These are phyloP conservation scores for Eledona agricola DNA, from an alignment of 2,888 invertebrate genomes.

Conservation along the genomic window DNA sequence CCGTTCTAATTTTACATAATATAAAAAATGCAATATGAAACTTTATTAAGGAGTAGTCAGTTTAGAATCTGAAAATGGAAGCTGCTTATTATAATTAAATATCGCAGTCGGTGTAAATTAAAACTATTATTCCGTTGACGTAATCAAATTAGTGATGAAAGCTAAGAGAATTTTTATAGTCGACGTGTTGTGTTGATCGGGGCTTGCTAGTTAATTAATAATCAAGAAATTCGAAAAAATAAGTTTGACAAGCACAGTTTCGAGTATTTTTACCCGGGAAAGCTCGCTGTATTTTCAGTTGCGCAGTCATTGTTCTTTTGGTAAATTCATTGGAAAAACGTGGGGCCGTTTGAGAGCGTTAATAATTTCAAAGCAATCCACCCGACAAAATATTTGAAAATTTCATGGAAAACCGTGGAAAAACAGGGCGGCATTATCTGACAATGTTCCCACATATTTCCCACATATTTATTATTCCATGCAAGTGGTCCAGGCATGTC, in stretches of 20 bases:
- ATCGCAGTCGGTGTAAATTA: too few relatives aligned
- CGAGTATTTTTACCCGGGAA: conserved; percentile 3
- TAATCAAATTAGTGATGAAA: too few relatives aligned
- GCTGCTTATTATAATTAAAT: too few relatives aligned
- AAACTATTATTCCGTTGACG: too few relatives aligned
- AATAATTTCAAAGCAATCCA: conserved; percentile 29
- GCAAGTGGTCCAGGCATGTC: conserved; percentile 26
- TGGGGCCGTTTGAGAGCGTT: conserved; percentile 26
- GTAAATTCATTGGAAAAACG: conserved; percentile 15
- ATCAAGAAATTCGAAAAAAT: conserved; percentile 18
- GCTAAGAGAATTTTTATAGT: too few relatives aligned
- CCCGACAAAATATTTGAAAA: conserved; percentile 31
- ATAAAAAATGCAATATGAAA: too few relatives aligned
- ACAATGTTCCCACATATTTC: conserved; percentile 33
- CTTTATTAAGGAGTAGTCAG: too few relatives aligned
- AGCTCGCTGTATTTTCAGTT: conserved; percentile 11
- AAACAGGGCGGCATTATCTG: conserved; percentile 24
- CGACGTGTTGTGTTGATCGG: too few relatives aligned
- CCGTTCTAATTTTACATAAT: too few relatives aligned
- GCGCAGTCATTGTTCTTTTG: conserved; percentile 17
- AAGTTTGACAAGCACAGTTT: conserved; percentile 12
- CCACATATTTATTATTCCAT: conserved; percentile 29
- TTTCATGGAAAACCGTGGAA: conserved; percentile 22
- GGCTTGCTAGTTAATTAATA: conserved; percentile 23
- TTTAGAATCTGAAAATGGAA: too few relatives aligned